Percentiles rank a stretch among this genome's conserved stretches.
phyloP scores from a whole-genome alignment of 2,113 vertebrate species.

The Oncorhynchus nerka region DNA sequence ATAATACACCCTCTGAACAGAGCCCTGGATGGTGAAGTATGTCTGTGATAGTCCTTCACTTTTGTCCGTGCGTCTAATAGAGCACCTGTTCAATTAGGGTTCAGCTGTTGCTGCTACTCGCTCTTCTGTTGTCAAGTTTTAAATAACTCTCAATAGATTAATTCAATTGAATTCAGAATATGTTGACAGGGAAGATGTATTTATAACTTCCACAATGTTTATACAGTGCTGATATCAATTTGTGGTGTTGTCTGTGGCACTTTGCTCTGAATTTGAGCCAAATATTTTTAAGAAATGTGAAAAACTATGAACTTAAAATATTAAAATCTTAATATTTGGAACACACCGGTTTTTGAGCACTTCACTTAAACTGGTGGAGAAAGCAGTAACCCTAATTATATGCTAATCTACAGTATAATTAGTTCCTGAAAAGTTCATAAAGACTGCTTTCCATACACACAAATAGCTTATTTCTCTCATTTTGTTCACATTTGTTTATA shows the following conservation, averaged over 20 bases:
- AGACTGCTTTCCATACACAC: no score
- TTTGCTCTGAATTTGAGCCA: neutral
- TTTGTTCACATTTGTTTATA: no score
- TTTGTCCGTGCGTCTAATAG: neutral
- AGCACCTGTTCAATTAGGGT: neutral
- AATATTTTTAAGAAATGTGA: neutral
- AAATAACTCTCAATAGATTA: neutral
- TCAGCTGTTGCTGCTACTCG: neutral
- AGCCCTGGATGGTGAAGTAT: neutral
- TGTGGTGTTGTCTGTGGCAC: neutral
- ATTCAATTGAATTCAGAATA: neutral
- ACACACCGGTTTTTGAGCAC: neutral
- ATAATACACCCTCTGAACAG: no score
- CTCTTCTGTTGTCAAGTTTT: neutral
- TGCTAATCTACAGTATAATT: neutral
- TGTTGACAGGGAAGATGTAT: neutral
- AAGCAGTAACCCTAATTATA: neutral
- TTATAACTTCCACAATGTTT: neutral
- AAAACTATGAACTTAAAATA: neutral
- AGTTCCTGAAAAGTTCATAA: neutral
- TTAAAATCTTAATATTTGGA: neutral
- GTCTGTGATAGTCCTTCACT: neutral
- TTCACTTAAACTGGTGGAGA: no score
- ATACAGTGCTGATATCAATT: neutral
- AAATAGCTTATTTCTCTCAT: no score